Evolutionary conservation across 2,113 vertebrate genomes (phyloP), one percentile per base, ranked within the genome.

Genomic region (Cynocephalus volans): DNA sequence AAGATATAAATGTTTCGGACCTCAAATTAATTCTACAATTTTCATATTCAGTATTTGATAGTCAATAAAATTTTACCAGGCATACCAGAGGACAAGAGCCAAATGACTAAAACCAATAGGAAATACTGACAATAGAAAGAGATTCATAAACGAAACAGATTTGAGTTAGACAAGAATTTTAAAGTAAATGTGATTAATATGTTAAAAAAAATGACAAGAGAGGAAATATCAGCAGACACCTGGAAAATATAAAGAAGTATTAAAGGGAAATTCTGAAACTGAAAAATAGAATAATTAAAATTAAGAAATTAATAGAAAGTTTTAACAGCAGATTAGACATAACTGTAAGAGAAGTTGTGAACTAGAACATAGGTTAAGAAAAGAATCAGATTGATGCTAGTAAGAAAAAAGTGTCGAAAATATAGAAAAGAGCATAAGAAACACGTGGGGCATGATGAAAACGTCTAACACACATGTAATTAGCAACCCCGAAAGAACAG

Each of bases 221-320:
- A 64, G 50, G 15, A 54, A 79, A 64, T 79, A 28, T 90, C 18
- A 45, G 11, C 21, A 83, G 31, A 75, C 8, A 48, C 41, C 28
- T 93, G 26, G 18, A 82, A 94, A 85, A 70, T n/a, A 5, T 26
- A 62, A 83, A 36, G 9, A 88, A 81, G 6, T 41, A 58, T 76
- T 28, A 69, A 86, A 92, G 15, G 19, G 19, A 90, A 94, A 90
- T 92, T 82, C 33, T 89, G 41, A 11, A 67, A 58, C 31, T 65
- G 9, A 75, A 94, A 83, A 88, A 65, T 83, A 93, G 88, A 90
- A 50, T 64, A 72, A 72, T 21, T 81, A 21, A 93, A 94, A 69
- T 95, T 62, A 88, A 75, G 50, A 93, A 64, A 45, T 65, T 41
- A 33, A 7, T 12, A 48, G 48, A 84, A 82, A 45, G 12, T 31